A percentile compares a stretch with the other conserved stretches of the same genome.
Evolutionary conservation across 2,113 vertebrate genomes (phyloP).

Genomic region (Xiphias gladius): DNA sequence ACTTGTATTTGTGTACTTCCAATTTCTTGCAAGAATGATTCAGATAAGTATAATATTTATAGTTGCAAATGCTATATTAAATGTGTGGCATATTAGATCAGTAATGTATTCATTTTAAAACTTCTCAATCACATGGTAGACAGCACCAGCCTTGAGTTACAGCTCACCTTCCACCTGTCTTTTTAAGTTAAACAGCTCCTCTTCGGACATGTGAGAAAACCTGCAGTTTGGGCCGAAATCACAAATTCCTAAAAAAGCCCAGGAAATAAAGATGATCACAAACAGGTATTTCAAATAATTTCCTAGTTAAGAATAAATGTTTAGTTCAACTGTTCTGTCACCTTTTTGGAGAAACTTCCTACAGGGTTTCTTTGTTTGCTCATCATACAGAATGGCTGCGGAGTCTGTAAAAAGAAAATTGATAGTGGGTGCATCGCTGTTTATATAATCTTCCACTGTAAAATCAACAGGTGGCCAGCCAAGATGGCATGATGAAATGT

Average conservation of each 20-base stretch:
- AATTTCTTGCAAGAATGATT: not conserved
- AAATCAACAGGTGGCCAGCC: not conserved
- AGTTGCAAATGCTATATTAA: not conserved
- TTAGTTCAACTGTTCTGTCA: slow-evolving; percentile 18
- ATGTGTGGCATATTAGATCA: not conserved
- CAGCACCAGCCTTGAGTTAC: slow-evolving; percentile 23
- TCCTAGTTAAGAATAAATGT: not conserved
- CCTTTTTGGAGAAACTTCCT: slow-evolving; percentile 85
- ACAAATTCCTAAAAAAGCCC: slow-evolving; percentile 65
- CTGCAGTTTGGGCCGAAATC: slow-evolving; percentile 92
- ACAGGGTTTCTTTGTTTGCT: slow-evolving; percentile 83
- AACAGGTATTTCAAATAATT: not conserved
- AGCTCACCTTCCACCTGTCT: slow-evolving; percentile 89
- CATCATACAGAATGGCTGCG: slow-evolving; percentile 80
- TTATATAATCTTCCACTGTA: not conserved
- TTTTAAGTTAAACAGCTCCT: slow-evolving; percentile 87
- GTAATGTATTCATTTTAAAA: not conserved
- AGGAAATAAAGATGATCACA: not conserved
- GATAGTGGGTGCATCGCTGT: not conserved
- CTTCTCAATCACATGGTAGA: not conserved
- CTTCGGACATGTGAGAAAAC: slow-evolving; percentile 95
- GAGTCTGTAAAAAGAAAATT: slow-evolving; percentile 65
- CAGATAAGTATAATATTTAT: not conserved
- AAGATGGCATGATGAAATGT: not conserved
- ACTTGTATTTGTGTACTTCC: not conserved